Evolutionary conservation across 2,888 invertebrate species (phyloP), one percentile per base, ranked within the genome.

Genomic region (Heliconius erato): DNA sequence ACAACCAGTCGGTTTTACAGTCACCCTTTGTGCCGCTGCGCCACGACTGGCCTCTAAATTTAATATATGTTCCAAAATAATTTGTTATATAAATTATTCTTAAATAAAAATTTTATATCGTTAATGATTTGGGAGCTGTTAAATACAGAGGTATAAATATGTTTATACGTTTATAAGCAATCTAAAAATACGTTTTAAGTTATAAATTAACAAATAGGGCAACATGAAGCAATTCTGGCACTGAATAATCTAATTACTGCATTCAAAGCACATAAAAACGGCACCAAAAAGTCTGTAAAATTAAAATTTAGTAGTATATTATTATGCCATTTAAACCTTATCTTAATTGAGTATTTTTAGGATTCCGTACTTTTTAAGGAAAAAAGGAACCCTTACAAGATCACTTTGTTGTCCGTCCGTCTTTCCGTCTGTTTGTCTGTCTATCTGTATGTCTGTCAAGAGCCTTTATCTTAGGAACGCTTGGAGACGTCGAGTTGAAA

Each of bases 191-290:
- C n/a, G 63, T 63, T 63, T 63, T 63, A 63, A n/a, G 11, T 35
- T 69, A 71, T 40, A 35, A 12, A 23, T 35, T 40, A 71, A 71
- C 23, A 40, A 40, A n/a, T 40, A 71, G 23, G 35, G 12, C 23
- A 23, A 19, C 23, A 40, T 71, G 71, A 35, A 71, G 40, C 71
- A 71, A 40, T 71, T 71, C 23, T 71, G 71, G 71, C 71, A 71
- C 71, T 40, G 40, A 71, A 35, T 40, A 71, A 71, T 71, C 71
- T 71, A 71, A 71, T 35, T 71, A 71, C 35, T n/a, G 71, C 71
- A 35, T 71, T 69, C 71, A 71, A 35, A 40, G 71, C 35, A 32
- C 40, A 71, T 71, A 71, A 71, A 71, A 71, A 71, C 71, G 40
- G 71, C 32, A 71, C 35, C 71, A 71, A n/a, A 71, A 71, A 14